Evolutionary conservation across 2,888 invertebrate species (phyloP).

Genomic region (Volucella zonaria): DNA sequence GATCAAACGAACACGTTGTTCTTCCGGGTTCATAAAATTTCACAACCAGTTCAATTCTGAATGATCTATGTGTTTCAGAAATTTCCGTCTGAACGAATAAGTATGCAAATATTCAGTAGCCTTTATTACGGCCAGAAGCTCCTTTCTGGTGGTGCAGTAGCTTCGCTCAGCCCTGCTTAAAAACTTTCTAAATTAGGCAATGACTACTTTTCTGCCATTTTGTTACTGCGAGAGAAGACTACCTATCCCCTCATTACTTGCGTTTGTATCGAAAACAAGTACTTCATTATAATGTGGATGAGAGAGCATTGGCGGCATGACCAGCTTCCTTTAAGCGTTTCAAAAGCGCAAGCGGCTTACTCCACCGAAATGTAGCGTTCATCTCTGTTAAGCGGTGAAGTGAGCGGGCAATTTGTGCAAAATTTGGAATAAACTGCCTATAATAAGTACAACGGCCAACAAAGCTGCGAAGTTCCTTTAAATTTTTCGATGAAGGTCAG

Average conservation of each 20-base stretch:
- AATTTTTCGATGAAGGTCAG: not conserved
- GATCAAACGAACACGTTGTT: not conserved
- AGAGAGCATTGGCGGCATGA: not conserved
- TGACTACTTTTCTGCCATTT: too few species aligned
- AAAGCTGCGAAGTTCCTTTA: constrained; percentile 16
- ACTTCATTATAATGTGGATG: not conserved
- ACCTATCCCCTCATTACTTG: not conserved
- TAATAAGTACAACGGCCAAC: constrained; percentile 18
- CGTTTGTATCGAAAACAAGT: too few species aligned
- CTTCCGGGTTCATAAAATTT: not conserved
- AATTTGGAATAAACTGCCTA: not conserved
- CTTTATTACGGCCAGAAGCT: constrained; percentile 13
- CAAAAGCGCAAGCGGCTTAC: not conserved
- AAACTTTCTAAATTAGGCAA: too few species aligned
- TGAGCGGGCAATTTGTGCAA: not conserved
- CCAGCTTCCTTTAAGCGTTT: not conserved
- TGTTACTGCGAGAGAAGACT: not conserved
- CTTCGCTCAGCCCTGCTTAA: not conserved
- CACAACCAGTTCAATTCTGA: not conserved
- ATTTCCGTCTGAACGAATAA: not conserved
- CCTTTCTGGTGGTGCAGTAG: not conserved
- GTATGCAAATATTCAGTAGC: too few species aligned
- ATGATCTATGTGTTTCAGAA: not conserved
- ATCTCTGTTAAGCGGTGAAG: not conserved
- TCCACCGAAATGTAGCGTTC: not conserved